Conservation (phyloP, 2,113 vertebrate genomes). For the Leptobrachium ailaonicum region DNA sequence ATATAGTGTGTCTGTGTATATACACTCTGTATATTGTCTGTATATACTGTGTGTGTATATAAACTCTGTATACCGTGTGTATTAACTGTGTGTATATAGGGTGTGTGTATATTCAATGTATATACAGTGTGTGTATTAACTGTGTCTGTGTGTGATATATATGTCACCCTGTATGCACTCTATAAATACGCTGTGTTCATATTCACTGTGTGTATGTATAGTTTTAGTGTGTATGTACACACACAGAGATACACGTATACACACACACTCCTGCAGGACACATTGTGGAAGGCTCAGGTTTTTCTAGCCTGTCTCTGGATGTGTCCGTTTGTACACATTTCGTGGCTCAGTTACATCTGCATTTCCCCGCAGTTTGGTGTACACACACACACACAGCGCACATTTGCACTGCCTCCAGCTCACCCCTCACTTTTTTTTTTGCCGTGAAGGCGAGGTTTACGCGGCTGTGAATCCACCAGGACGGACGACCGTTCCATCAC, state of each 20-base stretch:
- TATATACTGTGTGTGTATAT: no score
- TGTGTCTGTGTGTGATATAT: not conserved
- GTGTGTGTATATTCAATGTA: no score
- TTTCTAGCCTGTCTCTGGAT: not conserved
- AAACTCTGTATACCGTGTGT: no score
- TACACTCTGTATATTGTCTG: no score
- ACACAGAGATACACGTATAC: no score
- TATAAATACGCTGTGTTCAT: not conserved
- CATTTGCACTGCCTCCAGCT: constrained; percentile 20
- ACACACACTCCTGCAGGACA: no score
- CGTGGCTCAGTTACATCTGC: not conserved
- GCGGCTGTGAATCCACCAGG: constrained; percentile 6
- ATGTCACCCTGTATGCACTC: not conserved
- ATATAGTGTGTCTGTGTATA: no score
- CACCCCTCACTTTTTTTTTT: not conserved
- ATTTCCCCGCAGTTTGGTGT: not conserved
- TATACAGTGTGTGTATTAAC: no score
- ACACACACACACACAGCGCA: not conserved
- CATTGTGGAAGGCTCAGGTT: no score
- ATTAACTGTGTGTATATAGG: no score
- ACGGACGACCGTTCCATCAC: not conserved
- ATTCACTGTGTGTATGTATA: no score
- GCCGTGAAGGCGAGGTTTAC: not conserved
- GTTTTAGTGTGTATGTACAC: no score
- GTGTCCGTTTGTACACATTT: not conserved